Evolutionary conservation across 2,888 invertebrate genomes (phyloP).

Genomic region (Phyllotreta striolata): DNA sequence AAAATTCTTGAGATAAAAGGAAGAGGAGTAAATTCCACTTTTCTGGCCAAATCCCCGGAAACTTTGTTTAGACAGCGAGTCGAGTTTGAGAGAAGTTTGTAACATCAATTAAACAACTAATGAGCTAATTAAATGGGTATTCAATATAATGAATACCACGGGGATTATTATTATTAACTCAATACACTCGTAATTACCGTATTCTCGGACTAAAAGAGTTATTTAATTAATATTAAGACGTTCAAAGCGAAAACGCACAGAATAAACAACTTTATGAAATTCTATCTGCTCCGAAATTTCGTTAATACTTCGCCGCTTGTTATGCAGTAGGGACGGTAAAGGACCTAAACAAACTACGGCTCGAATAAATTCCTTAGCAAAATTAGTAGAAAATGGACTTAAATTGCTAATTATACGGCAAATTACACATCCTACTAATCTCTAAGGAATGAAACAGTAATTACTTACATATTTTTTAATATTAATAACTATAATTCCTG

Average conservation of each 20-base stretch:
- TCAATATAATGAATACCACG: constrained; percentile 61
- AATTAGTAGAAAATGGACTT: constrained; percentile 16
- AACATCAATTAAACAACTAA: constrained; percentile 64
- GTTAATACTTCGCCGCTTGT: constrained; percentile 36
- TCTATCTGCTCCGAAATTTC: constrained; percentile 34
- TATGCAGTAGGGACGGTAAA: constrained; percentile 16
- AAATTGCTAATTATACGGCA: constrained; percentile 21
- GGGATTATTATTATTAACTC: constrained; percentile 54
- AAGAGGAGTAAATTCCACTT: constrained; percentile 16
- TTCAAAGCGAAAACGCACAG: constrained; percentile 41
- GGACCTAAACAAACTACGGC: constrained; percentile 27
- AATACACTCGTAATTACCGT: constrained; percentile 54
- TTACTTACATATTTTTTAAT: no score
- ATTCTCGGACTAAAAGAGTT: constrained; percentile 51
- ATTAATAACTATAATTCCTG: no score
- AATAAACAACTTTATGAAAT: constrained; percentile 40
- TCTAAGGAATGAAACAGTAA: no score
- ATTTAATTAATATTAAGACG: constrained; percentile 52
- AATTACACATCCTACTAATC: constrained; percentile 2
- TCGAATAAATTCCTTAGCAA: constrained; percentile 24
- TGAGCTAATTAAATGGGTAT: constrained; percentile 65
- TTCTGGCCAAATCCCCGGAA: constrained; percentile 35
- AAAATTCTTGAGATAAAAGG: background rate
- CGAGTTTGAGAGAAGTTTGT: constrained; percentile 48
- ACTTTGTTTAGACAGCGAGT: constrained; percentile 44